Evolutionary conservation across 2,888 invertebrate genomes (phyloP).

Genomic region (Perizoma affinitatum): DNA sequence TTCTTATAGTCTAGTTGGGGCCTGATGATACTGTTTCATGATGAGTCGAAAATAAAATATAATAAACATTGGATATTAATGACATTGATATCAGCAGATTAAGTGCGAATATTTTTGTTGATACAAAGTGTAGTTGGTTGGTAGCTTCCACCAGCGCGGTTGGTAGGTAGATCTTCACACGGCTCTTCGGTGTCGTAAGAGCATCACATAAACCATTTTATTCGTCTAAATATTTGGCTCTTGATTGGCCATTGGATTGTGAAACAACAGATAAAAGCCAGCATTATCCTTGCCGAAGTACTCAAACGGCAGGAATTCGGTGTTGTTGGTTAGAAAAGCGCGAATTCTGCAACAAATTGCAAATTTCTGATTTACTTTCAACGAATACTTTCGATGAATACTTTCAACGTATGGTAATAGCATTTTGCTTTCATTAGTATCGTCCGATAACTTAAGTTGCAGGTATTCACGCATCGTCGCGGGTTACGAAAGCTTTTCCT

Average conservation of each 20-base stretch:
- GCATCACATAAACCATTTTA: slow-evolving; percentile 30
- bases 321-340: neutral
- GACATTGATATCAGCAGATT: too few relatives aligned
- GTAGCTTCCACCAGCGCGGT: too few relatives aligned
- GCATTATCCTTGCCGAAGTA: slow-evolving; percentile 19
- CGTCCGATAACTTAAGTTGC: slow-evolving; percentile 32
- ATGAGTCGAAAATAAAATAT: too few relatives aligned
- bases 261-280: slow-evolving; percentile 17
- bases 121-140: too few relatives aligned
- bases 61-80: too few relatives aligned
- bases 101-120: too few relatives aligned
- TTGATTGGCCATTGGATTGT: slow-evolving; percentile 24
- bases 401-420: slow-evolving; percentile 34
- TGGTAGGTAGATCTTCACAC: neutral
- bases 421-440: slow-evolving; percentile 41
- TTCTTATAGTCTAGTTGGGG: too few relatives aligned
- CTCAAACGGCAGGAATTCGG: neutral
- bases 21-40: too few relatives aligned
- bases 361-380: slow-evolving; percentile 21
- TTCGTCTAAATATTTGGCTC: slow-evolving; percentile 30
- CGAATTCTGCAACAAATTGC: slow-evolving; percentile 2
- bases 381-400: too few relatives aligned
- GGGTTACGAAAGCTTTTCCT: slow-evolving; percentile 55
- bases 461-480: slow-evolving; percentile 41
- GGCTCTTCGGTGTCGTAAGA: slow-evolving; percentile 19